Evolutionary conservation across 2,888 invertebrate species (phyloP), one percentile per base, ranked within the genome.

Genomic region (Volucella inanis): DNA sequence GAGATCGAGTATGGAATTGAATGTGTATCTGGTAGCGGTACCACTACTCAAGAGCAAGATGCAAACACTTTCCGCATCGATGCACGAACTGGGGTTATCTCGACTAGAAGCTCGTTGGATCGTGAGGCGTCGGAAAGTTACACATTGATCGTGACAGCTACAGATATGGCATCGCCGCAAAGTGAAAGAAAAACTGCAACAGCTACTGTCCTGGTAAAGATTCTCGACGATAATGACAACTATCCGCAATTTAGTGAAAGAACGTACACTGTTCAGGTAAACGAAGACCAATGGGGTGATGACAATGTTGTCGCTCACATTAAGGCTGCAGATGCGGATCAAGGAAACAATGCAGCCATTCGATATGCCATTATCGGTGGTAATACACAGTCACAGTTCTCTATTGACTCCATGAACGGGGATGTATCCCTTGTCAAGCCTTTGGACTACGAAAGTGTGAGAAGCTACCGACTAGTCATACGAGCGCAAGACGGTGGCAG

Each of bases 401-500:
- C 97, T 1, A 98, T 99, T 47, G 98, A 99, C 92, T 96, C 97
- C 72, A 94, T 97, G 88, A 97, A 96, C 77, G 99, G 99, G 0
- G 97, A 98, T 90, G 96, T 98, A 2, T 95, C 96, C 0, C 93
- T 98, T 12, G 96, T 97, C 0, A 97, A 97, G 89, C 95, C 96
- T 0, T 92, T 99, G 79, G 98, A 98, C 91, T 98, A 97, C 91
- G 98, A 99, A 92, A 95, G 95, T 87, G 94, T 96, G 52, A 93
- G 96, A 71, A 96, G 95, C 89, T 98, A 98, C 91, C 94, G 98
- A 12, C 93, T 99, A 62, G 97, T 98, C 15, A 96, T 99, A 22
- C 94, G 99, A 84, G 99, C 99, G 0, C 98, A 98, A 93, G 99
- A 99, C 90, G 97, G 97, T 4, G 99, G 99, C 2, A 96, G 96